Base-by-base conservation (phyloP, 2,888 invertebrate genomes). In the Stenurella melanura region DNA sequence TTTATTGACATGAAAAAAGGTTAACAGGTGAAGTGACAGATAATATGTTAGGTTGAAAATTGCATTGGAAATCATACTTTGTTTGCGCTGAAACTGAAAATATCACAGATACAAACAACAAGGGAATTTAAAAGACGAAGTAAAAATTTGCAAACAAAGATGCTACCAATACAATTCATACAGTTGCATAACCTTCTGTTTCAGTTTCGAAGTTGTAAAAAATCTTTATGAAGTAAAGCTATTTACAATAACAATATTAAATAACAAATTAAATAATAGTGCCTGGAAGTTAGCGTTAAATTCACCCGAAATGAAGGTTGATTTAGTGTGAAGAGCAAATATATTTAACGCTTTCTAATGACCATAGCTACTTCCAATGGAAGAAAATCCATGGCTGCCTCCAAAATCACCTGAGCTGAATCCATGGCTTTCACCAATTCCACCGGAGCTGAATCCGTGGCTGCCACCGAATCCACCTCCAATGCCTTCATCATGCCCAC, bases 361-460 rank as follows among this genome's bases (percentile, higher is more conserved):
- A 0, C 60, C 18, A 42, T 70, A 75, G 12, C 81, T 72, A 10
- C 77, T 73, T 64, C 79, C 79, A 17, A 75, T 60, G 10, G 70
- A 70, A 34, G 70, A 70, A 19, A 64, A 57, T 70, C 73, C 82
- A 56, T 77, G 74, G 17, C 63, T 30, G 38, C 12, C 42, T 15
- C 42, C 42, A 12, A 15, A 42, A 15, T 15, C 42, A 42, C 76
- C 73, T 21, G 75, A 56, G 56, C 75, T 81, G 67, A 78, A 78
- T 58, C 81, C 75, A 57, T 74, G 73, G 66, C 77, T 70, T 67
- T 80, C 81, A 30, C 81, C 81, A 64, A 74, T 80, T 60, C 79
- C 63, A 80, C 81, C 83, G 26, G 73, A 91, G 88, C 74, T 83
- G 64, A 71, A 54, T 69, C 76, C 78, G 67, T 78, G 74, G 21